Evolutionary conservation across 2,888 invertebrate genomes (phyloP), one percentile per base, ranked within the genome.

Genomic region (Hypsopygia costalis): DNA sequence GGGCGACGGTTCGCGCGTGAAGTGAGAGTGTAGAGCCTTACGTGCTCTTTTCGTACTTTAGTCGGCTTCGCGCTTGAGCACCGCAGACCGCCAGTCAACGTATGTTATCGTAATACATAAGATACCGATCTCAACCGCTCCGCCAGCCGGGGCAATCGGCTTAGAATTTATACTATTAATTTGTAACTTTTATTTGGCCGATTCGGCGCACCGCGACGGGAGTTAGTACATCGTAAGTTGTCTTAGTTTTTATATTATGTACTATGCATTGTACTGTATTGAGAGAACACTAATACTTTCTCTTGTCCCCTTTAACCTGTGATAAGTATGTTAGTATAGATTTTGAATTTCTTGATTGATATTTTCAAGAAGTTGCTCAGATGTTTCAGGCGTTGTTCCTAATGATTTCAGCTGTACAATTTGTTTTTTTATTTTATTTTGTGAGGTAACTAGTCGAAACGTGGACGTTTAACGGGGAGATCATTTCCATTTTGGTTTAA

Each of bases 241-340:
- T 81, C 74, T 82, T 81, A 82, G 80, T 69, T 81, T 75, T 74
- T 73, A 69, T 69, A 68, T 73, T 68, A 44, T 49, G 45, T 71
- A 68, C 69, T 63, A 71, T 69, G 69, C 64, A 60, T 71, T 71
- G 73, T 79, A 74, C 71, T 78, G 76, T 78, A 80, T 77, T 74
- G 78, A 83, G 85, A 87, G 86, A 85, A 83, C 80, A 79, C 80
- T 85, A 78, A 81, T 81, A 82, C 78, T 85, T 82, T 85, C 83
- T 87, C 86, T 85, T 86, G 86, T 86, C 86, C 87, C 86, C 81
- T 83, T 69, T 86, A 82, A 88, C 87, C 87, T 88, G 87, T 88
- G 87, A 88, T 88, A 88, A 88, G 87, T 87, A 88, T 80, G 79
- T 86, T 87, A 87, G 86, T 76, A 63, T 76, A 82, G 74, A 69